Conservation (phyloP, 2,888 invertebrate genomes). For the Podotricha telesiphe region DNA sequence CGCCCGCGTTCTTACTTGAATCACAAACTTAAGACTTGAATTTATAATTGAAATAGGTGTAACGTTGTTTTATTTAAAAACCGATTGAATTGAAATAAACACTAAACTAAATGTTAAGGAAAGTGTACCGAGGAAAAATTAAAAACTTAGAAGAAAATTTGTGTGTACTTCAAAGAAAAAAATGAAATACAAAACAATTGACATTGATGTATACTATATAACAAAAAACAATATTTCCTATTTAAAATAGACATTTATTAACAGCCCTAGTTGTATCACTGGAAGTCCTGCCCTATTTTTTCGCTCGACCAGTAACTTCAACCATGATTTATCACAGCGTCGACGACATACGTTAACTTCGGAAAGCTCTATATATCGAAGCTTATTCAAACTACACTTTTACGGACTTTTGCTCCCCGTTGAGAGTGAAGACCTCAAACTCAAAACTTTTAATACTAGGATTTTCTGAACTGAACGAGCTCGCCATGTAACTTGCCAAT, state of each 20-base stretch:
- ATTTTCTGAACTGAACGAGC: background rate
- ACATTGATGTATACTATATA: too few relatives aligned
- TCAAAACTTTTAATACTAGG: constrained; percentile 30
- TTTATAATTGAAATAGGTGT: too few relatives aligned
- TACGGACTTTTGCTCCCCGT: constrained; percentile 21
- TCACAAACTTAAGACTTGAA: too few relatives aligned
- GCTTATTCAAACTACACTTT: constrained; percentile 34
- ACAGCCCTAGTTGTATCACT: background rate
- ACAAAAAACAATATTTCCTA: background rate
- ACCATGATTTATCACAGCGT: constrained; percentile 33
- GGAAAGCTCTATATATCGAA: constrained; percentile 24
- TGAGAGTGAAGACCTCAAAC: constrained; percentile 26
- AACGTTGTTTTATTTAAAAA: too few relatives aligned
- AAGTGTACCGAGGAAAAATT: too few relatives aligned
- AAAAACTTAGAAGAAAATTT: too few relatives aligned
- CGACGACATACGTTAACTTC: constrained; percentile 28
- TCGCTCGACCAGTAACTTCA: constrained; percentile 25
- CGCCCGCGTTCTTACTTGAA: too few relatives aligned
- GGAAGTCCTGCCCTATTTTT: constrained; percentile 23
- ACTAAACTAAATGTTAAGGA: too few relatives aligned
- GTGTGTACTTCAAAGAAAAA: too few relatives aligned
- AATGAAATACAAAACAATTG: too few relatives aligned
- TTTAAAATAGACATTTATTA: background rate
- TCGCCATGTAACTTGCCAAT: constrained; percentile 13
- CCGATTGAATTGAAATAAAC: too few relatives aligned